Conservation (phyloP, 2,888 invertebrate genomes). For the Rhodophaea formosa region DNA sequence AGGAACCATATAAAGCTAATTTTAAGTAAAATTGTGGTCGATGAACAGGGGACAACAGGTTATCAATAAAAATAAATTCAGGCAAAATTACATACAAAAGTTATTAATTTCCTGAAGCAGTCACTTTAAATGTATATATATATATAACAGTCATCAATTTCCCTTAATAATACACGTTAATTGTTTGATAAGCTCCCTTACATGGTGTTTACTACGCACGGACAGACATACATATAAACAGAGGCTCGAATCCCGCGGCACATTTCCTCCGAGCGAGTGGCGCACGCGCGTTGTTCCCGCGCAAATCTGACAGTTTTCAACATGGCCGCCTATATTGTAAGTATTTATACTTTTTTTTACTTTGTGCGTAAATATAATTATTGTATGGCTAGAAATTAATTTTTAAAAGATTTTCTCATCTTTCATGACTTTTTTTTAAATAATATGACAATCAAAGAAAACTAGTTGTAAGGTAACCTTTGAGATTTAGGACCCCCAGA, state of each 20-base stretch:
- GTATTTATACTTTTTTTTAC: neutral
- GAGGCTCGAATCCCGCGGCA: neutral
- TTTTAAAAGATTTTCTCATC: no score
- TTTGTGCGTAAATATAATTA: no score
- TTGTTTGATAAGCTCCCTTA: slow-evolving; percentile 11
- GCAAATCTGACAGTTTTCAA: slow-evolving; percentile 6
- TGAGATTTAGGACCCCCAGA: no score
- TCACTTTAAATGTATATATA: neutral
- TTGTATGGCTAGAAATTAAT: no score
- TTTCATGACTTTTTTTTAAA: no score
- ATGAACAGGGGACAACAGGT: no score
- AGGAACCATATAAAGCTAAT: no score
- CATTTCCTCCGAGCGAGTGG: slow-evolving; percentile 9
- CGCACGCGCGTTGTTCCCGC: slow-evolving; percentile 10
- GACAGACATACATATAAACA: slow-evolving; percentile 11
- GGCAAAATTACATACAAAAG: no score
- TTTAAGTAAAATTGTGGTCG: no score
- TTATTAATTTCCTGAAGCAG: neutral
- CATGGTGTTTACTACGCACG: slow-evolving; percentile 5
- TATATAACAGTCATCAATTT: neutral
- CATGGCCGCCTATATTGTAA: slow-evolving; percentile 2
- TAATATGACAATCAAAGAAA: no score
- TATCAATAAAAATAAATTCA: no score
- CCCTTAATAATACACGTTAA: slow-evolving; percentile 6
- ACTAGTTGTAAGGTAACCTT: no score